These are phyloP conservation scores for Sebastes glaucus DNA, from an alignment of 2,797 vertebrate species.

Conservation along the genomic window DNA sequence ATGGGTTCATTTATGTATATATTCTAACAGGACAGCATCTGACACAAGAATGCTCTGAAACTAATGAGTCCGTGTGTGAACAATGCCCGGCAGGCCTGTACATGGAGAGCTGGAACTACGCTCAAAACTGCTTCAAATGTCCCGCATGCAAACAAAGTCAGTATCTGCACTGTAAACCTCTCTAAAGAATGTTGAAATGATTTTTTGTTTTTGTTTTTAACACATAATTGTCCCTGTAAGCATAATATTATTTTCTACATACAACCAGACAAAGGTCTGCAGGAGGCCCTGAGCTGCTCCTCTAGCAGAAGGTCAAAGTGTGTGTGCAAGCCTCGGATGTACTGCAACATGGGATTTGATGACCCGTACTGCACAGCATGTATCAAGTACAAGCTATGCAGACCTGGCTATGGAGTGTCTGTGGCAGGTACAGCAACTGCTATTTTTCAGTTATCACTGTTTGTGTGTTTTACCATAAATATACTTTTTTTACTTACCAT, in stretches of 20 bases:
- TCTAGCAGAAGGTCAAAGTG: conserved; percentile 52
- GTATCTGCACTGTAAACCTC: conserved; percentile 12
- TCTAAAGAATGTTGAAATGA: not conserved
- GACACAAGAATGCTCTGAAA: conserved; percentile 5
- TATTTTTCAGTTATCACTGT: not conserved
- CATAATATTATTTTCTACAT: not conserved
- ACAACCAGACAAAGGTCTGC: conserved; percentile 60
- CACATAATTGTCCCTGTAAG: not conserved
- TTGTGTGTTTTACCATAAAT: not conserved
- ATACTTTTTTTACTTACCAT: not conserved
- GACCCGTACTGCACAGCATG: conserved; percentile 51
- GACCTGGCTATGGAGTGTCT: conserved; percentile 56
- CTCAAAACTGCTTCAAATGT: conserved; percentile 71
- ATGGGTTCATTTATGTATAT: not conserved
- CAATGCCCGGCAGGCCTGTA: conserved; percentile 43
- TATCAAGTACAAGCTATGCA: conserved; percentile 1
- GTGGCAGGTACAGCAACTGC: conserved; percentile 55
- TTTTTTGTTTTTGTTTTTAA: not conserved
- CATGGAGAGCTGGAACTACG: conserved; percentile 47
- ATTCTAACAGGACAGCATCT: conserved; percentile 58
- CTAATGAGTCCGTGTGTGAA: conserved; percentile 57
- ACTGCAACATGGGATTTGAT: not conserved
- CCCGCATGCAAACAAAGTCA: conserved; percentile 52
- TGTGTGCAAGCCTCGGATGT: conserved; percentile 67
- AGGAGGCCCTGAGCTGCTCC: conserved; percentile 49